Evolutionary conservation across 2,797 vertebrate genomes (phyloP).

Genomic region (Simalia tracyae): DNA sequence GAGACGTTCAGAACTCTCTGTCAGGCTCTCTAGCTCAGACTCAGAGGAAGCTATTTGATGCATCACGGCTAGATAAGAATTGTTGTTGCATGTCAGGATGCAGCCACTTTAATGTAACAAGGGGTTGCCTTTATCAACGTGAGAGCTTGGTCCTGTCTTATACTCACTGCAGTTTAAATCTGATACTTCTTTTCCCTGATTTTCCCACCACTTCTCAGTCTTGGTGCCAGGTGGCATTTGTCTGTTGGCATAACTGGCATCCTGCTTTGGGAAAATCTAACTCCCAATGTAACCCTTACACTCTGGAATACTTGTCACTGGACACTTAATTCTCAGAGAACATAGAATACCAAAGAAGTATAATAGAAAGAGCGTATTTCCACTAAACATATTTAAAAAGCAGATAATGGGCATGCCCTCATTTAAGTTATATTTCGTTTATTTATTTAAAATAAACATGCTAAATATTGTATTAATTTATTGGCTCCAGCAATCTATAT

Average conservation of each 20-base stretch:
- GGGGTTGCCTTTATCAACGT: background rate
- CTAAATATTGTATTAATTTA: background rate
- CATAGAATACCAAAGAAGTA: background rate
- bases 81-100: background rate
- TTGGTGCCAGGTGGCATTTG: background rate
- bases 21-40: background rate
- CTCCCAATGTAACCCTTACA: background rate
- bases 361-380: conserved; percentile 41
- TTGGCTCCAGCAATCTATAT: background rate
- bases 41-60: background rate
- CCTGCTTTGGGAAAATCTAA: background rate
- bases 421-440: background rate
- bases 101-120: background rate
- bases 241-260: background rate
- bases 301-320: background rate
- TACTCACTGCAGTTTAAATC: background rate
- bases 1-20: conserved; percentile 25
- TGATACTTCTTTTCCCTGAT: background rate
- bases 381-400: conserved; percentile 12
- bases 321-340: conserved; percentile 24
- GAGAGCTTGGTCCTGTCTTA: background rate
- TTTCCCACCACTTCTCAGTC: background rate
- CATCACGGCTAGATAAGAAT: background rate
- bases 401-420: background rate
- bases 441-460: background rate